These are phyloP conservation scores for Standfussiana lucernea DNA, from an alignment of 2,888 invertebrate genomes.

Conservation along the genomic window DNA sequence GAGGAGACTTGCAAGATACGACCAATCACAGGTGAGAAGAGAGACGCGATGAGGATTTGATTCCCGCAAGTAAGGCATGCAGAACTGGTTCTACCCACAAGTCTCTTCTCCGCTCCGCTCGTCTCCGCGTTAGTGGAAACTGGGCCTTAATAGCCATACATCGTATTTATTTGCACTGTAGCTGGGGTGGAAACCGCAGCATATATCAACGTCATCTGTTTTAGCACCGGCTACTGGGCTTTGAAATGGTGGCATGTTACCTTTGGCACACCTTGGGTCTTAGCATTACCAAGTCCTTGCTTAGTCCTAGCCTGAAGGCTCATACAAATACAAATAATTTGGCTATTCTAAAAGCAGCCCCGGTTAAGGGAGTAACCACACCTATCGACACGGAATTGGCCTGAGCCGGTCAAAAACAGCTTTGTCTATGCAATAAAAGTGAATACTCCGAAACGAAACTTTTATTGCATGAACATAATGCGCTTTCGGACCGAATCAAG, in stretches of 20 bases:
- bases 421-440: background rate
- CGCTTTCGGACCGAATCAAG: too few relatives aligned
- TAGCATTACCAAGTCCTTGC: background rate
- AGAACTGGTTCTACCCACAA: too few relatives aligned
- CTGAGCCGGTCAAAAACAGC: background rate
- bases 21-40: background rate
- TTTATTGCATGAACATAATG: too few relatives aligned
- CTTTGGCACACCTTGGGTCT: background rate
- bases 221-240: background rate
- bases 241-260: conserved; percentile 1
- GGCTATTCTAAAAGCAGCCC: too few relatives aligned
- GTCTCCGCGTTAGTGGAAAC: background rate
- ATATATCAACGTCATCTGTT: conserved; percentile 15
- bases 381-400: too few relatives aligned
- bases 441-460: background rate
- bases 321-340: background rate
- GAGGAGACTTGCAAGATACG: background rate
- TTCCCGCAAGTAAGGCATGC: background rate
- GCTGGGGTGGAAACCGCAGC: background rate
- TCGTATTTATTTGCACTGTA: conserved; percentile 1
- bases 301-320: background rate
- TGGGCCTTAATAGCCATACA: background rate
- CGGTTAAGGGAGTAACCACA: background rate
- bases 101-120: background rate
- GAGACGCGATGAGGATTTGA: background rate